A percentile compares a stretch with the other conserved stretches of the same genome.
Conservation (phyloP, 2,888 invertebrate genomes). For the Cheilosia vulpina region DNA sequence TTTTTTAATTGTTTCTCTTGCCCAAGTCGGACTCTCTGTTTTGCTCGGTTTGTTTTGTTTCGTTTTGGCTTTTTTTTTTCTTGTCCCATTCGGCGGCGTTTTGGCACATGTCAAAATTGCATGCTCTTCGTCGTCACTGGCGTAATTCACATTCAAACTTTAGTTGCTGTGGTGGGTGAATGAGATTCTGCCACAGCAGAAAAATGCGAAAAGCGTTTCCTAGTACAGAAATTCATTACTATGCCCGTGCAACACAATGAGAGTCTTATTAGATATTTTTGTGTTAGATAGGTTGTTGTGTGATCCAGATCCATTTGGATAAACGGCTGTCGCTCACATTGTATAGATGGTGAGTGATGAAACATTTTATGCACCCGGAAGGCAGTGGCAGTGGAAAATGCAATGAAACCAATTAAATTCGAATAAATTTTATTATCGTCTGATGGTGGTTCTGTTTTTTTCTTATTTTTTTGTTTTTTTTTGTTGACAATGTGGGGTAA, state of each 20-base stretch:
- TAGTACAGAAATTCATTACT: not conserved
- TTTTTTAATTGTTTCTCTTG: constrained; percentile 59
- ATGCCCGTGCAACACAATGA: constrained; percentile 16
- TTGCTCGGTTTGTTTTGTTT: constrained; percentile 68
- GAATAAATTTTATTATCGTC: constrained; percentile 52
- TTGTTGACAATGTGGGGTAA: not conserved
- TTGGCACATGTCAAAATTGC: constrained; percentile 67
- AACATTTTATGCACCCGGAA: constrained; percentile 43
- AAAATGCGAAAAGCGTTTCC: constrained; percentile 23
- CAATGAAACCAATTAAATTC: constrained; percentile 59
- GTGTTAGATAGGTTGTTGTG: not conserved
- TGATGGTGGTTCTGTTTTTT: constrained; percentile 8
- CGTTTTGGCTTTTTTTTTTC: constrained; percentile 11
- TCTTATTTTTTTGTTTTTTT: not conserved
- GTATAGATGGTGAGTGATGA: constrained; percentile 6
- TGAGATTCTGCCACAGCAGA: constrained; percentile 18
- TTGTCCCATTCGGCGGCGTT: constrained; percentile 4
- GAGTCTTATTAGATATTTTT: constrained; percentile 39
- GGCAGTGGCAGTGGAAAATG: constrained; percentile 12
- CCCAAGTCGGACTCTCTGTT: constrained; percentile 46
- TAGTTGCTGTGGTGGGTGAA: not conserved
- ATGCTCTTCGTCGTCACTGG: constrained; percentile 20
- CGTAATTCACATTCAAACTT: constrained; percentile 5
- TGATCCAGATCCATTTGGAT: constrained; percentile 21
- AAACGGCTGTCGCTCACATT: constrained; percentile 12